Evolutionary conservation across 1,140 invertebrate species (phyloP).

Genomic region (Papilio xuthus): DNA sequence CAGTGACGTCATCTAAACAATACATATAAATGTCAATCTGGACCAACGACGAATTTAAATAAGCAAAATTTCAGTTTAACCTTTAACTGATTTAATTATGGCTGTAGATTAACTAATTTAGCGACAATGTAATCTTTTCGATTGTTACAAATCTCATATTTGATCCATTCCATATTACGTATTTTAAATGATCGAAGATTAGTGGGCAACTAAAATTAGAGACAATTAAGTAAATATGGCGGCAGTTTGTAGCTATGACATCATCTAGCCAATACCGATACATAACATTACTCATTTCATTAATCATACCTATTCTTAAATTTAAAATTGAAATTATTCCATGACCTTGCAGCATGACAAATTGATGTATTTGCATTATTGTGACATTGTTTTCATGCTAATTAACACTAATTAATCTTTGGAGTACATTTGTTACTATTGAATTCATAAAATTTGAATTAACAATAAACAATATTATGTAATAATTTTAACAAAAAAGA

Average conservation of each 20-base stretch:
- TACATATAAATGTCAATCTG: neutral
- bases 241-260: conserved; percentile 77
- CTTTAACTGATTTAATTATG: neutral
- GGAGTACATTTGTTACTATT: neutral
- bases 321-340: conserved; percentile 3
- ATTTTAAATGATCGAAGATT: neutral
- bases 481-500: neutral
- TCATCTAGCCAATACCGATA: conserved; percentile 79
- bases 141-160: neutral
- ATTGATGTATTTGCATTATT: neutral
- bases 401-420: conserved; percentile 8
- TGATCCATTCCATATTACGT: neutral
- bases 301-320: conserved; percentile 22
- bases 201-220: neutral
- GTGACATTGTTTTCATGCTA: neutral
- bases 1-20: conserved; percentile 90
- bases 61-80: neutral
- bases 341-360: neutral
- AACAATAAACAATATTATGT: too few species aligned
- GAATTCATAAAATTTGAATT: too few species aligned
- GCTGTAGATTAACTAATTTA: neutral
- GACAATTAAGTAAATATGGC: neutral
- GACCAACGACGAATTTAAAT: neutral
- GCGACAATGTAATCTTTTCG: neutral
- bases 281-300: neutral